Conservation (phyloP, 1,140 invertebrate genomes). For the Teleopsis dalmanni region DNA sequence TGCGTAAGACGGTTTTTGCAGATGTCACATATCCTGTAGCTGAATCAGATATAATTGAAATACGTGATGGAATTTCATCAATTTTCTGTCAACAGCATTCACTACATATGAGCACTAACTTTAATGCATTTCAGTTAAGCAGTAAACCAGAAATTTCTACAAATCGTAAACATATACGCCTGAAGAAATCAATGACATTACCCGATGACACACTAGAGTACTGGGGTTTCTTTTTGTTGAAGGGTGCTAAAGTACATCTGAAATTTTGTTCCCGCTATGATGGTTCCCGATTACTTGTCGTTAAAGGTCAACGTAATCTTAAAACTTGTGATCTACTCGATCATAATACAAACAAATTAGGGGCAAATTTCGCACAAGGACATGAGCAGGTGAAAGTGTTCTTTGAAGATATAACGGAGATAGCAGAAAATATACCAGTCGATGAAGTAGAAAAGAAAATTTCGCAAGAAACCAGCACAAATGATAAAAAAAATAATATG, state of each 20-base stretch:
- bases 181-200: conserved; percentile 72
- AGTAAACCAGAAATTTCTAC: conserved; percentile 59
- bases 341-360: conserved; percentile 56
- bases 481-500: conserved; percentile 11
- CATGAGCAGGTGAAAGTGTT: conserved; percentile 60
- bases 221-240: conserved; percentile 78
- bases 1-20: conserved; percentile 63
- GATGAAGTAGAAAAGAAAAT: no score
- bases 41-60: conserved; percentile 73
- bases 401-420: conserved; percentile 54
- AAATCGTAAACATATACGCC: conserved; percentile 63
- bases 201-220: conserved; percentile 81
- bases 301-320: conserved; percentile 66
- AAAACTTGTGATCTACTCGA: conserved; percentile 69
- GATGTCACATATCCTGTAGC: conserved; percentile 67
- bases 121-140: conserved; percentile 74
- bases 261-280: conserved; percentile 72
- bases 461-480: no score
- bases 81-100: conserved; percentile 71
- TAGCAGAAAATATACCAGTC: conserved; percentile 12
- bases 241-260: conserved; percentile 64
- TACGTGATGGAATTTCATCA: conserved; percentile 66
- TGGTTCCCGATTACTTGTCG: conserved; percentile 68
- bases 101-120: conserved; percentile 66
- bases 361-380: conserved; percentile 50